Evolutionary conservation across 53 echinoderm and acorn worm genomes (phyloP).

Genomic region (Holothuria scabra): DNA sequence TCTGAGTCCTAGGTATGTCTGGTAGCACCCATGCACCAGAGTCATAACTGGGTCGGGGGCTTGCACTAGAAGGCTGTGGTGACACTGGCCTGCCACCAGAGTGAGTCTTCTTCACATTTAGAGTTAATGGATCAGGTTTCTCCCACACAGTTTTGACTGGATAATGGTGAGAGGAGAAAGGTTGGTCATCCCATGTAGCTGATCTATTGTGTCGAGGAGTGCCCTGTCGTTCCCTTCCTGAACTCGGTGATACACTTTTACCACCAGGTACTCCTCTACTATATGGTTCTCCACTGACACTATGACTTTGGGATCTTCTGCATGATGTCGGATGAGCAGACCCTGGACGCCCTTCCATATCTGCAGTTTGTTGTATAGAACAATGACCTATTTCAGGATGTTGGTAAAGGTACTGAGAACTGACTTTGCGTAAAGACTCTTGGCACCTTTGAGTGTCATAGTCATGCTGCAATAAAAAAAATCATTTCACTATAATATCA

Average conservation of each 20-base stretch:
- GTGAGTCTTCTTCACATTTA: not conserved
- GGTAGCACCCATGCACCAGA: conserved; percentile 16
- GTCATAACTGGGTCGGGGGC: not conserved
- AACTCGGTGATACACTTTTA: not conserved
- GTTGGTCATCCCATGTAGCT: conserved; percentile 11
- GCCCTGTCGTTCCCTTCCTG: not conserved
- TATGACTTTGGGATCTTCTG: not conserved
- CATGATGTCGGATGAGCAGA: not conserved
- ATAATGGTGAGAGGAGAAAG: not conserved
- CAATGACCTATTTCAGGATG: not conserved
- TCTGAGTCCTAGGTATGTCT: not conserved
- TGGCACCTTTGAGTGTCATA: conserved; percentile 3
- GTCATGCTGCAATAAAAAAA: conserved; percentile 9
- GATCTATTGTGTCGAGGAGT: not conserved
- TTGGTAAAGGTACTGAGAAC: not conserved
- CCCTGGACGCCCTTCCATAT: conserved; percentile 11
- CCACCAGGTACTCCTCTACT: not conserved
- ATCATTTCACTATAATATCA: not conserved
- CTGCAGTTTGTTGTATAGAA: not conserved
- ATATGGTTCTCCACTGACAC: conserved; percentile 29
- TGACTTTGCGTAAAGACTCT: conserved; percentile 11
- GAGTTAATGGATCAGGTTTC: not conserved
- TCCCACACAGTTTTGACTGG: not conserved
- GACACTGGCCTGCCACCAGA: not conserved
- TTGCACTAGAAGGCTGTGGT: not conserved